These are phyloP conservation scores for Protobothrops mucrosquamatus DNA, from an alignment of 2,113 vertebrate genomes.

Conservation along the genomic window DNA sequence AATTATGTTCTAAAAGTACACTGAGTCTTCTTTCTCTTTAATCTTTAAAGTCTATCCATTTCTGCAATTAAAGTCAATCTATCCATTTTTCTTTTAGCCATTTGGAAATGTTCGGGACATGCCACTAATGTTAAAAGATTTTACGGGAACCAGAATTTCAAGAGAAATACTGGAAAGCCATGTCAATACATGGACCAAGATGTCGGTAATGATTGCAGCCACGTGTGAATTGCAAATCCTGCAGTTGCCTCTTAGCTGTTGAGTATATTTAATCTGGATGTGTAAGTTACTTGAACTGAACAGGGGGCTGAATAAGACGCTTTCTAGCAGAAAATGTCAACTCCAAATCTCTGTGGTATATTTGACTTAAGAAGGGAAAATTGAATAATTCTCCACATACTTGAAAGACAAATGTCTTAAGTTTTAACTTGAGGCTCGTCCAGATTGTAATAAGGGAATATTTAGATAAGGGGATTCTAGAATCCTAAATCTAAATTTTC, in stretches of 20 bases:
- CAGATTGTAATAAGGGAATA: not conserved
- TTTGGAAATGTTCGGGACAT: not conserved
- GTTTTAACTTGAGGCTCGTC: not conserved
- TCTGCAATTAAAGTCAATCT: too few relatives aligned
- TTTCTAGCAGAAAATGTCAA: not conserved
- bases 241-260: not conserved
- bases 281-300: not conserved
- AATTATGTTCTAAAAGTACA: too few relatives aligned
- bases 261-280: not conserved
- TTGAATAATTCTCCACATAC: not conserved
- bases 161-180: not conserved
- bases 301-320: not conserved
- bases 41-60: too few relatives aligned
- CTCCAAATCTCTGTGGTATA: not conserved
- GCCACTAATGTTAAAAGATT: not conserved
- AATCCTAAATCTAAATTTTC: not conserved
- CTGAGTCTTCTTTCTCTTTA: too few relatives aligned
- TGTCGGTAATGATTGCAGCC: not conserved
- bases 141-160: not conserved
- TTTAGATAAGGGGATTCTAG: not conserved
- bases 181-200: not conserved
- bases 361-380: not conserved
- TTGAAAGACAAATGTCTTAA: not conserved
- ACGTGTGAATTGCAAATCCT: not conserved
- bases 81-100: not conserved